Percentiles rank a stretch among this genome's conserved stretches.
Conservation (phyloP, 1,140 invertebrate genomes). For the Odontomachus brunneus region DNA sequence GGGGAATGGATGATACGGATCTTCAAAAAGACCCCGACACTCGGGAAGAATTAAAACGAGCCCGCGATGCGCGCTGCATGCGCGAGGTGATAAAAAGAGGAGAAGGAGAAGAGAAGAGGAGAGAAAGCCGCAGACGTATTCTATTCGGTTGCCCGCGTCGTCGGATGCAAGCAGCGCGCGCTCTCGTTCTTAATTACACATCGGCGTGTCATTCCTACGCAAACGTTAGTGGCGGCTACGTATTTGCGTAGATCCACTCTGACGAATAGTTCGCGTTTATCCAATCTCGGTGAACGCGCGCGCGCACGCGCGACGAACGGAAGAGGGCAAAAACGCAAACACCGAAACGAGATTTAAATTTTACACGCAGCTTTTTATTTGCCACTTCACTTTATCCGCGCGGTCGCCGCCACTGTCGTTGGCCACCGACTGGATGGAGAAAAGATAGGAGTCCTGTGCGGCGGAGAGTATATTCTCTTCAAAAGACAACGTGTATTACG, state of each 20-base stretch:
- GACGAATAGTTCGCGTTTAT: conserved; percentile 36
- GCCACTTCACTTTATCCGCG: background rate
- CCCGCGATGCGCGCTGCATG: background rate
- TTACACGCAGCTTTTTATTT: conserved; percentile 42
- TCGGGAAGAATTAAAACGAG: conserved; percentile 21
- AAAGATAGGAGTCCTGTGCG: too few relatives aligned
- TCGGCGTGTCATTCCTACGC: conserved; percentile 33
- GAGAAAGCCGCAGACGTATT: conserved; percentile 39
- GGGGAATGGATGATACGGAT: background rate
- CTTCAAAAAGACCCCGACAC: conserved; percentile 24
- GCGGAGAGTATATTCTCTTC: conserved; percentile 1
- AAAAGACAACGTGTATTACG: conserved; percentile 43
- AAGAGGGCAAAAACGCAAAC: conserved; percentile 8
- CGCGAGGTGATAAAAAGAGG: too few relatives aligned
- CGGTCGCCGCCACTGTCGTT: too few relatives aligned
- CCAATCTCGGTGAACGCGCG: background rate
- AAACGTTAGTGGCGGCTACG: conserved; percentile 30
- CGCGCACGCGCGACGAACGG: too few relatives aligned
- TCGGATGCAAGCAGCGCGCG: conserved; percentile 14
- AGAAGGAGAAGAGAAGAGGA: background rate
- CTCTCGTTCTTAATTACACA: conserved; percentile 51
- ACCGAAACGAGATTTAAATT: conserved; percentile 57
- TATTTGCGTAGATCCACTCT: conserved; percentile 44
- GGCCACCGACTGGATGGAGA: background rate
- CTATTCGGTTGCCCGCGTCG: background rate